These are phyloP conservation scores for Orthonevra nobilis DNA, from an alignment of 2,888 invertebrate genomes.

Conservation along the genomic window DNA sequence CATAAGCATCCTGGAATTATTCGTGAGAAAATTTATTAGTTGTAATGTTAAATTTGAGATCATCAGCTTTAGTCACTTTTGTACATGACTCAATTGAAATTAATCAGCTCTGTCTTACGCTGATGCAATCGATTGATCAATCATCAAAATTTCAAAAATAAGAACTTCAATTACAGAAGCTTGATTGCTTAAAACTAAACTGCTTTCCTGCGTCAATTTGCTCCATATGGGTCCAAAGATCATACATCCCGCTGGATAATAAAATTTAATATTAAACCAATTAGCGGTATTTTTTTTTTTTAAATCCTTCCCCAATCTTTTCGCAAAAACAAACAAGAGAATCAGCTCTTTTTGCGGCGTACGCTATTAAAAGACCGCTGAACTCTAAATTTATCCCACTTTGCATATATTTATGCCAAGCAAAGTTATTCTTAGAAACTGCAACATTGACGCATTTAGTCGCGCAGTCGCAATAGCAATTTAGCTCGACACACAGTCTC, in stretches of 20 bases:
- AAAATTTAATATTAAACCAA: conserved; percentile 17
- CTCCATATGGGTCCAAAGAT: background rate
- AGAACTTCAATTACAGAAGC: conserved; percentile 9
- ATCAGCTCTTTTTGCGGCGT: conserved; percentile 19
- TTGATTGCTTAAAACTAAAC: conserved; percentile 1
- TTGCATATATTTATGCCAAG: conserved; percentile 39
- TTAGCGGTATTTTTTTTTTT: conserved; percentile 59
- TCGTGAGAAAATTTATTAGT: no score
- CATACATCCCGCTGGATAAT: no score
- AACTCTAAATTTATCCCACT: conserved; percentile 51
- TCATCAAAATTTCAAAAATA: conserved; percentile 3
- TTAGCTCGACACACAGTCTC: conserved; percentile 28
- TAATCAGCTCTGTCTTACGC: background rate
- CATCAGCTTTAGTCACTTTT: no score
- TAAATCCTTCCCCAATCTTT: conserved; percentile 27
- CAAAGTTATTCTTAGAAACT: conserved; percentile 48
- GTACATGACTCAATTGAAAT: conserved; percentile 1
- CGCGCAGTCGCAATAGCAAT: conserved; percentile 1
- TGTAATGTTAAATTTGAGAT: no score
- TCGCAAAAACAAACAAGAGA: conserved; percentile 2
- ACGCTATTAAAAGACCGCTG: conserved; percentile 54
- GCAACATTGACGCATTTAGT: conserved; percentile 51
- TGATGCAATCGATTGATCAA: conserved; percentile 10
- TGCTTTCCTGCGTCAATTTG: conserved; percentile 16
- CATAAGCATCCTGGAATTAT: no score